Conservation (phyloP, 1,140 invertebrate genomes). For the Drosophila lacertosa region DNA sequence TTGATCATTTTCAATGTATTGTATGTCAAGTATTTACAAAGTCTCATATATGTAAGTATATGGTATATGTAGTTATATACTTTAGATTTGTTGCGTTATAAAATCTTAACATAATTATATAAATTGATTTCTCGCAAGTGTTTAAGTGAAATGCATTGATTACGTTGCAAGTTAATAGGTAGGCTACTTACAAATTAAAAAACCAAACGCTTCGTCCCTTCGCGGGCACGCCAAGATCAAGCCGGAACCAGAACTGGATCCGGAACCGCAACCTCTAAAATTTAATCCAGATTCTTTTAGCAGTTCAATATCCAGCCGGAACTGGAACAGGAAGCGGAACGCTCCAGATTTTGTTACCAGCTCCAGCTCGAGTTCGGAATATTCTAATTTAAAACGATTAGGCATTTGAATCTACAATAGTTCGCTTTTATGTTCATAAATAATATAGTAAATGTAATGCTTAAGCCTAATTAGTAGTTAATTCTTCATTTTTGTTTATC, state of each 20-base stretch:
- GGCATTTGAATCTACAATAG: constrained; percentile 65
- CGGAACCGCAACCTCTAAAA: constrained; percentile 3
- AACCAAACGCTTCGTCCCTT: constrained; percentile 57
- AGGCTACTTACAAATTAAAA: constrained; percentile 74
- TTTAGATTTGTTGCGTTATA: constrained; percentile 70
- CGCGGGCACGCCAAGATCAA: constrained; percentile 5
- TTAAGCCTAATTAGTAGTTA: constrained; percentile 68
- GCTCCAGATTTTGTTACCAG: constrained; percentile 4
- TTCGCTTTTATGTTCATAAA: constrained; percentile 58
- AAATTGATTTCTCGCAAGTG: constrained; percentile 68
- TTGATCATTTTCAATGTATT: constrained; percentile 50
- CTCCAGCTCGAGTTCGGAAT: constrained; percentile 6
- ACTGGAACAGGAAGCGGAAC: not conserved
- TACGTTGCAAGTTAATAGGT: constrained; percentile 71
- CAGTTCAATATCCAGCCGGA: no score
- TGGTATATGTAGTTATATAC: constrained; percentile 28
- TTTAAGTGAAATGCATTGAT: constrained; percentile 77
- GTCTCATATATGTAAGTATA: constrained; percentile 50
- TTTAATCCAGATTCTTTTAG: not conserved
- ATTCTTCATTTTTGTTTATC: constrained; percentile 25
- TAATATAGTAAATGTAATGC: constrained; percentile 68
- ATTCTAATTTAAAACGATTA: constrained; percentile 45
- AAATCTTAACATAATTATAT: constrained; percentile 83
- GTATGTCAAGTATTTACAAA: constrained; percentile 72
- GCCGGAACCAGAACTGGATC: no score